These are phyloP conservation scores for Narcine bancroftii DNA, from an alignment of 2,113 vertebrate genomes.

Conservation along the genomic window DNA sequence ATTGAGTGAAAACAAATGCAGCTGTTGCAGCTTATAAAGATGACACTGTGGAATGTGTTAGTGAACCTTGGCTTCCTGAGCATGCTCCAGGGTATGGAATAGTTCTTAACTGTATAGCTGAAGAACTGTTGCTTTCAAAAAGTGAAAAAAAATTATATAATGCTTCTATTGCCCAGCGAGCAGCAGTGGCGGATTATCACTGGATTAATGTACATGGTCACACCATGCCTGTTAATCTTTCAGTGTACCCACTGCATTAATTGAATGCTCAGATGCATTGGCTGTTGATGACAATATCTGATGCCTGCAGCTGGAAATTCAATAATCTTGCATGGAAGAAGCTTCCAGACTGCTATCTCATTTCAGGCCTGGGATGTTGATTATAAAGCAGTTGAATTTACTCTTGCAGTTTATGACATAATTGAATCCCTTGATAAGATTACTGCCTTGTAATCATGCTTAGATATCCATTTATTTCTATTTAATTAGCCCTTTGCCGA, in stretches of 20 bases:
- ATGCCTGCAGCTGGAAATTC: background rate
- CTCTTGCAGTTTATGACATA: background rate
- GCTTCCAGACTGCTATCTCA: background rate
- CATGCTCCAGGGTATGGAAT: background rate
- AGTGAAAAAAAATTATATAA: background rate
- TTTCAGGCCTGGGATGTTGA: slow-evolving; percentile 6
- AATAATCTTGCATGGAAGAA: background rate
- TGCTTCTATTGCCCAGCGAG: background rate
- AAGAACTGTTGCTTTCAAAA: background rate
- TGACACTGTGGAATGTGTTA: slow-evolving; percentile 32
- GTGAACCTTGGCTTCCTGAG: background rate
- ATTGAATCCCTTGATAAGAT: slow-evolving; percentile 18
- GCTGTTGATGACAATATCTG: background rate
- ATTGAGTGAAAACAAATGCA: slow-evolving; percentile 3
- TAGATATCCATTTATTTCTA: background rate
- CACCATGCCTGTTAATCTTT: background rate
- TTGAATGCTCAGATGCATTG: background rate
- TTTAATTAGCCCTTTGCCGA: slow-evolving; percentile 6
- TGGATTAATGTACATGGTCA: background rate
- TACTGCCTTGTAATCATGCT: background rate
- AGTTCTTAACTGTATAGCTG: background rate
- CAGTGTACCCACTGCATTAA: background rate
- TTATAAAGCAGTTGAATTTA: slow-evolving; percentile 21
- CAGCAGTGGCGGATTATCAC: slow-evolving; percentile 1
- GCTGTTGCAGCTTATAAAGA: slow-evolving; percentile 21